Percentiles rank a stretch among this genome's conserved stretches.
These are phyloP conservation scores for Hypena proboscidalis DNA, from an alignment of 2,888 invertebrate genomes.

Conservation along the genomic window DNA sequence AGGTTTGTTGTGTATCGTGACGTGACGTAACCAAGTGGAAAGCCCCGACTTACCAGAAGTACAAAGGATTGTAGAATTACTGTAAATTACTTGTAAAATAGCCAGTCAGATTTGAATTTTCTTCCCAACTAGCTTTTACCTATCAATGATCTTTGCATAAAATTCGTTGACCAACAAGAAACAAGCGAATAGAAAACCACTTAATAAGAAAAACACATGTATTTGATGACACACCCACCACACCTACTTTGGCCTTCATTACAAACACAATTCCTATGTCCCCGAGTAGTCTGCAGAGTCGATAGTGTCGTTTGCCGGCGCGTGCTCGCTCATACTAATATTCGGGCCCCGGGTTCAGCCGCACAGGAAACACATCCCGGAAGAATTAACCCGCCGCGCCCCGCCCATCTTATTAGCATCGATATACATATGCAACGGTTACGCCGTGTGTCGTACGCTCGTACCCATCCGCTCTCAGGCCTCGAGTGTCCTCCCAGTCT, in stretches of 20 bases:
- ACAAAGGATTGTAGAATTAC: too few species aligned
- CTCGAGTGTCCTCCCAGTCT: slow-evolving; percentile 26
- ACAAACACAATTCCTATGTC: too few species aligned
- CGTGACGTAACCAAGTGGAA: slow-evolving; percentile 28
- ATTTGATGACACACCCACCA: too few species aligned
- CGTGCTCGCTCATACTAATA: slow-evolving; percentile 71
- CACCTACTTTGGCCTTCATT: too few species aligned
- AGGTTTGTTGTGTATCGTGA: slow-evolving; percentile 20
- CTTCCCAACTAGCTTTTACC: too few species aligned
- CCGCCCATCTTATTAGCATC: slow-evolving; percentile 69
- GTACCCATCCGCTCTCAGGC: slow-evolving; percentile 30
- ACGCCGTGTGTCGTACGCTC: slow-evolving; percentile 23
- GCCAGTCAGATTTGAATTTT: too few species aligned
- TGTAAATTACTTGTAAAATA: too few species aligned
- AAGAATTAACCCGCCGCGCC: slow-evolving; percentile 72
- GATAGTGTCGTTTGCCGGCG: slow-evolving; percentile 29
- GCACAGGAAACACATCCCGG: slow-evolving; percentile 83
- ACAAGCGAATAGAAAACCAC: too few species aligned
- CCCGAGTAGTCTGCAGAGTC: slow-evolving; percentile 1
- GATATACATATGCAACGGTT: slow-evolving; percentile 55
- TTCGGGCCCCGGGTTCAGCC: slow-evolving; percentile 36
- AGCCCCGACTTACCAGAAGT: slow-evolving; percentile 23
- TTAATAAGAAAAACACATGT: too few species aligned
- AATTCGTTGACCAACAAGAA: too few species aligned
- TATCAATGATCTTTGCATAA: too few species aligned